A percentile compares a stretch with the other conserved stretches of the same genome.
Conservation (phyloP, 2,888 invertebrate species). For the Pogonocherus hispidulus region DNA sequence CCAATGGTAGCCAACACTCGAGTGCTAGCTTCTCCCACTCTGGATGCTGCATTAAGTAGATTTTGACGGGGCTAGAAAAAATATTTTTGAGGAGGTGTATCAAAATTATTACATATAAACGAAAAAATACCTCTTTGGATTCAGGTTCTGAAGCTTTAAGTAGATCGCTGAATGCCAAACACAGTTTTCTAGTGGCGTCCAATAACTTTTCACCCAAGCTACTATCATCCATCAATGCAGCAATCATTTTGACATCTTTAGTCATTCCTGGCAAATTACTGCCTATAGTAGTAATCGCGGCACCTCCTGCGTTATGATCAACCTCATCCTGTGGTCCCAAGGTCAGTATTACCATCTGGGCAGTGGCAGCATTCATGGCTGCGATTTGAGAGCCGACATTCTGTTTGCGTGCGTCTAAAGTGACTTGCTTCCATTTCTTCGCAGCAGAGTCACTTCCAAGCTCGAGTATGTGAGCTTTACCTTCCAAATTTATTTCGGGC, state of each 20-base stretch:
- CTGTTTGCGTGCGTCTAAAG: slow-evolving; percentile 95
- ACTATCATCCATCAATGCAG: slow-evolving; percentile 92
- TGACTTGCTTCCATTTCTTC: slow-evolving; percentile 94
- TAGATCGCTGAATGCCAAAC: slow-evolving; percentile 94
- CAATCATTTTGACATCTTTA: slow-evolving; percentile 93
- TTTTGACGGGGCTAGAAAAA: slow-evolving; percentile 83
- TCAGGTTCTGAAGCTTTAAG: slow-evolving; percentile 96
- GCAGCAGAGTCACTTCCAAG: slow-evolving; percentile 89
- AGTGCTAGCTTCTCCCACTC: slow-evolving; percentile 97
- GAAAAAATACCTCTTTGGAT: slow-evolving; percentile 75
- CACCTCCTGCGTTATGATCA: slow-evolving; percentile 95
- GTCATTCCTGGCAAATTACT: slow-evolving; percentile 97
- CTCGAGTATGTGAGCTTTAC: slow-evolving; percentile 76
- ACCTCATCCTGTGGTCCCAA: slow-evolving; percentile 86
- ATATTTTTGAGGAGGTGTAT: neutral
- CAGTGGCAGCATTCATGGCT: slow-evolving; percentile 99
- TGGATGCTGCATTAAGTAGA: slow-evolving; percentile 93
- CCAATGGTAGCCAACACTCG: slow-evolving; percentile 94
- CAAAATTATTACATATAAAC: neutral
- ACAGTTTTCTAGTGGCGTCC: slow-evolving; percentile 92
- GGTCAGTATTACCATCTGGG: slow-evolving; percentile 75
- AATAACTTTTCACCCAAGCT: slow-evolving; percentile 87
- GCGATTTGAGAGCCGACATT: slow-evolving; percentile 97
- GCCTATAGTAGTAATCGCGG: slow-evolving; percentile 97
- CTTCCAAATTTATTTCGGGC: slow-evolving; percentile 80